phyloP scores from a whole-genome alignment of 1,140 invertebrate species.

The Drosophila nikananu region DNA sequence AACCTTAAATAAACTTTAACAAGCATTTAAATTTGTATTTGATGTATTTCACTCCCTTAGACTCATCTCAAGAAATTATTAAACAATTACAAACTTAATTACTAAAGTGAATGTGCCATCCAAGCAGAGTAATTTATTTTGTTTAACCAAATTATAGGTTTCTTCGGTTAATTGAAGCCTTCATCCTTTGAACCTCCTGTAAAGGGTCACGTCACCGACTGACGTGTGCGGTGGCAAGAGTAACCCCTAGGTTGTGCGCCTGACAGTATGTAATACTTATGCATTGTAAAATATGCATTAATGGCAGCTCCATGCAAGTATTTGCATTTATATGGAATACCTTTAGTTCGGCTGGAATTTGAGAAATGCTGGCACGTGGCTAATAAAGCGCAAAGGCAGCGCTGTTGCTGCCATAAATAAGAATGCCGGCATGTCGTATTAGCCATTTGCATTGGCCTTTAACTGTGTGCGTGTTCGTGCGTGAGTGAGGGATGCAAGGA shows the following conservation, averaged over 20 bases:
- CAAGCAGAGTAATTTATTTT: neutral
- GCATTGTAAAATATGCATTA: slow-evolving; percentile 70
- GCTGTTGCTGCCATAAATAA: slow-evolving; percentile 47
- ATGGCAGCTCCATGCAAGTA: slow-evolving; percentile 47
- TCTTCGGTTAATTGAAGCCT: no score
- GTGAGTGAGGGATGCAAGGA: neutral
- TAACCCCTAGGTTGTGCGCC: neutral
- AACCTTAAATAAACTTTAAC: neutral
- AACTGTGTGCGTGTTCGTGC: neutral
- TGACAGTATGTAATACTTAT: slow-evolving; percentile 27
- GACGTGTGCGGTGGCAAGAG: neutral
- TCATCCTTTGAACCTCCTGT: neutral
- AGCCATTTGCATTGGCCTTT: slow-evolving; percentile 30
- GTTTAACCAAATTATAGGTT: slow-evolving; percentile 10
- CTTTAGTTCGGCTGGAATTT: slow-evolving; percentile 36
- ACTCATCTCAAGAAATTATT: no score
- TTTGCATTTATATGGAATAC: slow-evolving; percentile 78
- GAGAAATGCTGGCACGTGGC: slow-evolving; percentile 63
- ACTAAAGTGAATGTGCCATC: neutral
- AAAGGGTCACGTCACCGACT: neutral
- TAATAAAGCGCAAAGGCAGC: slow-evolving; percentile 56
- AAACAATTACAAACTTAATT: neutral
- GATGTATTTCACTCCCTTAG: neutral
- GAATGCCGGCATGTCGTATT: slow-evolving; percentile 40
- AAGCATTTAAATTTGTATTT: neutral